These are phyloP conservation scores for Prionchulus punctatus DNA, from an alignment of 2,888 invertebrate genomes.

Conservation along the genomic window DNA sequence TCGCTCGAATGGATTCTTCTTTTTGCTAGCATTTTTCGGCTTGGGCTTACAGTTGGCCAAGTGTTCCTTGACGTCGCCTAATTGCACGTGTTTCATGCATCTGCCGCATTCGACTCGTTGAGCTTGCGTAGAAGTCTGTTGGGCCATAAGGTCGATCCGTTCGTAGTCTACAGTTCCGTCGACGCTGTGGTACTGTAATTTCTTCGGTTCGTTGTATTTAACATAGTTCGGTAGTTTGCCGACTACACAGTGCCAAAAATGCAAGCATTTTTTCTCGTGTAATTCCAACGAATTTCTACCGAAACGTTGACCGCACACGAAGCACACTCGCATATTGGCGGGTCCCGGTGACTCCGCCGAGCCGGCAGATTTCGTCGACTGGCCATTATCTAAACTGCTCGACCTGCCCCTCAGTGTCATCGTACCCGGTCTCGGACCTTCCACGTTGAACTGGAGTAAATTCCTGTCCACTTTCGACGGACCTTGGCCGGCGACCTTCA, in stretches of 20 bases:
- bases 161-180: slow-evolving; percentile 2
- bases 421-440: background rate
- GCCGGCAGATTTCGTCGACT: no score
- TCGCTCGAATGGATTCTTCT: background rate
- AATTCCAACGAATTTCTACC: background rate
- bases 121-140: background rate
- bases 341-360: no score
- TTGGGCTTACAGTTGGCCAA: background rate
- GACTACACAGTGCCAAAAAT: background rate
- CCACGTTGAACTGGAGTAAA: background rate
- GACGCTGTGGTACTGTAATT: slow-evolving; percentile 4
- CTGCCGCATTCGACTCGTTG: background rate
- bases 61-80: slow-evolving; percentile 1
- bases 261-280: slow-evolving; percentile 5
- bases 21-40: background rate
- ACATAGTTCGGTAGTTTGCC: background rate
- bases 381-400: no score
- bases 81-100: background rate
- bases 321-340: slow-evolving; percentile 2
- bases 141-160: slow-evolving; percentile 1
- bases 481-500: background rate
- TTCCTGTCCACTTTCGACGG: background rate
- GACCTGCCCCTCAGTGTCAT: background rate
- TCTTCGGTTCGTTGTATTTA: background rate
- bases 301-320: slow-evolving; percentile 3